Evolutionary conservation across 1,140 invertebrate species (phyloP).

Genomic region (Aphaenogaster rudis): DNA sequence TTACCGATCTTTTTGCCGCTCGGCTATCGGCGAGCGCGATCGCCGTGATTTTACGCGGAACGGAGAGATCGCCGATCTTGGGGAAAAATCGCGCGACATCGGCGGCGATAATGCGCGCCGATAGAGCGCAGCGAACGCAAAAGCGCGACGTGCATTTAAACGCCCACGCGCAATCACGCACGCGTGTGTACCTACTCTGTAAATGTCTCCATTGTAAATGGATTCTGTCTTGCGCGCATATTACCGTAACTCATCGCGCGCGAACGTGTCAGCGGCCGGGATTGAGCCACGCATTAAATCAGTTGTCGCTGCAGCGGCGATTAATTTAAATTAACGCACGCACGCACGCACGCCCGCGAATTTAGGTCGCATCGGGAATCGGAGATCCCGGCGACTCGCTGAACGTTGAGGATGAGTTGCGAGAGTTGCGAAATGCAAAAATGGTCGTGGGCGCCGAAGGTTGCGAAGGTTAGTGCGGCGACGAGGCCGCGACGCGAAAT

Average conservation of each 20-base stretch:
- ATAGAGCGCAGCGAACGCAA: slow-evolving; percentile 14
- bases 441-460: background rate
- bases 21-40: background rate
- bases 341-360: background rate
- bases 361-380: background rate
- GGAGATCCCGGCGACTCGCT: background rate
- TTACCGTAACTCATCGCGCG: slow-evolving; percentile 73
- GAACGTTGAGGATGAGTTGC: background rate
- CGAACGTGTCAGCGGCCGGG: slow-evolving; percentile 70
- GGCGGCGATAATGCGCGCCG: background rate
- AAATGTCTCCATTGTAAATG: slow-evolving; percentile 75
- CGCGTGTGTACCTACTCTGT: slow-evolving; percentile 49
- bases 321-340: slow-evolving; percentile 72
- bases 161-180: slow-evolving; percentile 25
- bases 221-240: slow-evolving; percentile 75
- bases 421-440: background rate
- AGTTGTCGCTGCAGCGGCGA: slow-evolving; percentile 67
- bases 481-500: background rate
- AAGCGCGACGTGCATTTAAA: slow-evolving; percentile 42
- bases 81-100: background rate
- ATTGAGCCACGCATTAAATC: slow-evolving; percentile 75
- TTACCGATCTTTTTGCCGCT: slow-evolving; percentile 1
- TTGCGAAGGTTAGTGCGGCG: background rate
- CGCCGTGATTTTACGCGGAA: slow-evolving; percentile 7
- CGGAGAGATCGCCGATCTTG: background rate